Conservation (phyloP, 2,888 invertebrate genomes). For the Caenorhabditis plicata region DNA sequence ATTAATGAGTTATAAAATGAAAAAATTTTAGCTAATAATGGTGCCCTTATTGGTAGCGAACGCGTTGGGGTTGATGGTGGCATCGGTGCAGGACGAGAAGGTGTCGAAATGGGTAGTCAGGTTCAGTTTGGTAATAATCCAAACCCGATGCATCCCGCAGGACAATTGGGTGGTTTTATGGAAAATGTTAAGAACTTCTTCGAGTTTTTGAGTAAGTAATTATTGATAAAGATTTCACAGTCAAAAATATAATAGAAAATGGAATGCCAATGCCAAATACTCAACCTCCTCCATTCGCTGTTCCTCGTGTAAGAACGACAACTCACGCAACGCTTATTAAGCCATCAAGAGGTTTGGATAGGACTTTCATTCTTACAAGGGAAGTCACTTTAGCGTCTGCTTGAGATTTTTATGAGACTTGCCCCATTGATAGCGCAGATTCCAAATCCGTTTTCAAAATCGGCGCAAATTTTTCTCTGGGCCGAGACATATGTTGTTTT, state of each 20-base stretch:
- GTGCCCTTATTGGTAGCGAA: slow-evolving; percentile 48
- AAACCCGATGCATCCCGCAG: slow-evolving; percentile 35
- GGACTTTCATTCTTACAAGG: too few relatives aligned
- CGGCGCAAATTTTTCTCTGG: too few relatives aligned
- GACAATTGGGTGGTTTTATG: slow-evolving; percentile 40
- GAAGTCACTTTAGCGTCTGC: too few relatives aligned
- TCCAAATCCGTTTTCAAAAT: too few relatives aligned
- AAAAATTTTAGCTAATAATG: slow-evolving; percentile 42
- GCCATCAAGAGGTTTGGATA: too few relatives aligned
- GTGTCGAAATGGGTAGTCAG: slow-evolving; percentile 40
- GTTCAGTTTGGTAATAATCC: slow-evolving; percentile 36
- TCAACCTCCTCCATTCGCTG: slow-evolving; percentile 12
- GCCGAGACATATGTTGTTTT: too few relatives aligned
- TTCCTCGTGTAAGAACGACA: too few relatives aligned
- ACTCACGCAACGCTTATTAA: too few relatives aligned
- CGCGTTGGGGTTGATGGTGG: slow-evolving; percentile 43
- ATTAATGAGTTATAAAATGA: neutral
- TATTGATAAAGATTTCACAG: too few relatives aligned
- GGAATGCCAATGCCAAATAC: slow-evolving; percentile 39
- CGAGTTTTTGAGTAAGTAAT: slow-evolving; percentile 23
- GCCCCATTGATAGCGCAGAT: too few relatives aligned
- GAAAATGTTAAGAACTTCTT: slow-evolving; percentile 42
- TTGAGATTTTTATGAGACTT: too few relatives aligned
- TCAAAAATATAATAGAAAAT: too few relatives aligned
- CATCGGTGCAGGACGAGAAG: slow-evolving; percentile 29